Percentiles rank a stretch among this genome's conserved stretches.
phyloP scores from a whole-genome alignment of 1,140 invertebrate species.

The Diabrotica virgifera region DNA sequence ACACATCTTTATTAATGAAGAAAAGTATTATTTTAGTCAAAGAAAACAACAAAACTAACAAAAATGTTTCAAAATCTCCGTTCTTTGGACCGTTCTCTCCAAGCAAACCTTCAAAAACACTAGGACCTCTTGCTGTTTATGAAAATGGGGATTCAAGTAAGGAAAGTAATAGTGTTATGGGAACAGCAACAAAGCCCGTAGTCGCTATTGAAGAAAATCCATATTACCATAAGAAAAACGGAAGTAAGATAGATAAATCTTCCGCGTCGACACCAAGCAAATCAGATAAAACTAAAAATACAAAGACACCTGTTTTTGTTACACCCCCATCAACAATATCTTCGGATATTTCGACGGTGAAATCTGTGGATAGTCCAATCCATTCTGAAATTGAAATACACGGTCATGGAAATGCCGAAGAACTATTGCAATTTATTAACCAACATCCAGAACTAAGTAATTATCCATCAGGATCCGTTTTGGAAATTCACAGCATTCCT shows the following conservation, averaged over 20 bases:
- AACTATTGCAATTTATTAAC: constrained; percentile 43
- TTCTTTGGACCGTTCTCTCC: constrained; percentile 20
- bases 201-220: constrained; percentile 39
- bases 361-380: not conserved
- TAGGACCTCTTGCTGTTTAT: constrained; percentile 42
- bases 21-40: no score
- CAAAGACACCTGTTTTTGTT: constrained; percentile 18
- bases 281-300: constrained; percentile 37
- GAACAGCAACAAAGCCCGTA: constrained; percentile 20
- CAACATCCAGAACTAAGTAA: constrained; percentile 45
- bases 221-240: constrained; percentile 27
- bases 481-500: constrained; percentile 43
- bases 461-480: constrained; percentile 44
- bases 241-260: not conserved
- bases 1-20: no score
- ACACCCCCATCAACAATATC: constrained; percentile 20
- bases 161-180: constrained; percentile 16
- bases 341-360: not conserved
- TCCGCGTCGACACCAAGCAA: constrained; percentile 49
- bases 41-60: not conserved
- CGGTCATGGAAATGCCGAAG: constrained; percentile 38
- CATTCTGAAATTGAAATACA: constrained; percentile 27
- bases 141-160: constrained; percentile 30
- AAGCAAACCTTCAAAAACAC: constrained; percentile 40
- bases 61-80: constrained; percentile 13